Percentiles rank a stretch among this genome's conserved stretches.
Conservation (phyloP, 2,888 invertebrate genomes). For the Catocala nupta region DNA sequence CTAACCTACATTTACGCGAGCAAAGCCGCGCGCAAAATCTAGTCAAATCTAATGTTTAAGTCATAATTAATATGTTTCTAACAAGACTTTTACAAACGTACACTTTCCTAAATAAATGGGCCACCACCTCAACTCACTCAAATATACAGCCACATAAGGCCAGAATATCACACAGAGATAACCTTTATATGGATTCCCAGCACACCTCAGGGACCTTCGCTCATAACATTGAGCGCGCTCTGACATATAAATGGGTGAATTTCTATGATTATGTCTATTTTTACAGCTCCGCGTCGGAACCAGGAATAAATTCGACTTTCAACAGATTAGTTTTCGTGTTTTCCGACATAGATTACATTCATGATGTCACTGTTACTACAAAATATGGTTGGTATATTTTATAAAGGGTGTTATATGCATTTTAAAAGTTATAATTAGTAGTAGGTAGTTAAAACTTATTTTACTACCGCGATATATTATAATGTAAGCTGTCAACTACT, state of each 20-base stretch:
- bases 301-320: constrained; percentile 1
- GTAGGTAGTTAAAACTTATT: too few species aligned
- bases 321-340: constrained; percentile 10
- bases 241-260: constrained; percentile 48
- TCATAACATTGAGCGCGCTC: constrained; percentile 41
- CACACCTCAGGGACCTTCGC: constrained; percentile 42
- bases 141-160: constrained; percentile 42
- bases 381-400: too few species aligned
- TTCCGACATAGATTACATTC: constrained; percentile 15
- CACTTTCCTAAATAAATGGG: constrained; percentile 3
- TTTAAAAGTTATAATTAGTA: too few species aligned
- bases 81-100: neutral
- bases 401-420: neutral
- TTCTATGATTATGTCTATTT: constrained; percentile 50
- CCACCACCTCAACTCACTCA: constrained; percentile 31
- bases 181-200: constrained; percentile 50
- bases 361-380: neutral
- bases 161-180: constrained; percentile 35
- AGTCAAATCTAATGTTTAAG: too few species aligned
- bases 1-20: too few species aligned
- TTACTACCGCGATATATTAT: too few species aligned
- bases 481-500: too few species aligned
- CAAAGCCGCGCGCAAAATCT: too few species aligned
- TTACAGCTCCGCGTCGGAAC: constrained; percentile 28
- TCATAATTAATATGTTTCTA: neutral